Conservation (phyloP, 2,797 vertebrate species). For the Microctenopoma lineatum region DNA sequence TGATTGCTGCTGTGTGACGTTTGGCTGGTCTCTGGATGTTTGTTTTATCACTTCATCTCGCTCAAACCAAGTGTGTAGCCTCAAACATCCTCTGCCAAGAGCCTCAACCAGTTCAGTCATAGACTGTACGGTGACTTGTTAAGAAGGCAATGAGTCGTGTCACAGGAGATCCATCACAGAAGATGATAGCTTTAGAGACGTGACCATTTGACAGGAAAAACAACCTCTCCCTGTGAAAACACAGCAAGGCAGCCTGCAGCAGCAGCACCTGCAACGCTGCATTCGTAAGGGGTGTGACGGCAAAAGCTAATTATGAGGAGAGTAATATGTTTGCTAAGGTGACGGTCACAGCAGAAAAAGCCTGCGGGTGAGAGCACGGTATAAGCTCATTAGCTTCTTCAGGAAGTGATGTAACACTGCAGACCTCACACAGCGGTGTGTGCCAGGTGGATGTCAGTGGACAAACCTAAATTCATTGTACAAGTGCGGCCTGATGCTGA, state of each 20-base stretch:
- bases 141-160: background rate
- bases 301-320: background rate
- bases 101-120: too few relatives aligned
- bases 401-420: background rate
- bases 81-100: background rate
- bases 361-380: background rate
- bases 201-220: background rate
- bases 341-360: background rate
- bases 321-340: background rate
- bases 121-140: too few relatives aligned
- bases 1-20: background rate
- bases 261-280: background rate
- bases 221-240: background rate
- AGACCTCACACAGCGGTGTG: slow-evolving; percentile 3
- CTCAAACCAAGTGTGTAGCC: background rate
- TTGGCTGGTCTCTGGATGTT: background rate
- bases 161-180: background rate
- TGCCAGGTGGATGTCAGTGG: too few relatives aligned
- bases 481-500: too few relatives aligned
- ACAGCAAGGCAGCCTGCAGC: background rate
- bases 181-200: background rate
- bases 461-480: too few relatives aligned
- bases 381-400: slow-evolving; percentile 12
- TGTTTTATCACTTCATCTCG: background rate
- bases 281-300: background rate